A percentile compares a stretch with the other conserved stretches of the same genome.
Conservation (phyloP, 2,797 vertebrate genomes). For the Numenius phaeopus region DNA sequence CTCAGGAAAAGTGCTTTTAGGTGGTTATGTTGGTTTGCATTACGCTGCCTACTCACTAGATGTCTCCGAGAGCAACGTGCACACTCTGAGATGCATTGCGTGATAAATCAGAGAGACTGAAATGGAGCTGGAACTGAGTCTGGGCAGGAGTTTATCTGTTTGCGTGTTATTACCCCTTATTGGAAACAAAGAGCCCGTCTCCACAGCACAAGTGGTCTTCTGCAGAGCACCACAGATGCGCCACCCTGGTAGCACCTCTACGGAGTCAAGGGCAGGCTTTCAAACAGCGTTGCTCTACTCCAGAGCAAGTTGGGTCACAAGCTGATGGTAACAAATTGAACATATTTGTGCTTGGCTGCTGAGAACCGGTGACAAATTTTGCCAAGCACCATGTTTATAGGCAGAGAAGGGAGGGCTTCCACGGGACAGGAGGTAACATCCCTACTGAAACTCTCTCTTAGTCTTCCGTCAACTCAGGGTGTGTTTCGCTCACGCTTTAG, state of each 20-base stretch:
- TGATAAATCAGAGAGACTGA: not conserved
- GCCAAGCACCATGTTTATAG: not conserved
- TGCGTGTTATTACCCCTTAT: not conserved
- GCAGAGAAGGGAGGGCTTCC: not conserved
- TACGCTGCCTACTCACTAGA: constrained; percentile 27
- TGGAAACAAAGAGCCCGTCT: not conserved
- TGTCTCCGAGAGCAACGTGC: constrained; percentile 16
- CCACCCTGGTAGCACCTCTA: not conserved
- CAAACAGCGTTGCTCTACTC: no score
- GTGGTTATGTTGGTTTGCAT: not conserved
- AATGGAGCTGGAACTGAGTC: not conserved
- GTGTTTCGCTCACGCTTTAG: not conserved
- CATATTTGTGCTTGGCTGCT: not conserved
- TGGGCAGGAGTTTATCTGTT: not conserved
- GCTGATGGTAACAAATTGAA: not conserved
- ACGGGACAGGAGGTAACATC: not conserved
- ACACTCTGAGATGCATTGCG: rapidly evolving
- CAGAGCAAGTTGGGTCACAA: not conserved
- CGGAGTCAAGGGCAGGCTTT: not conserved
- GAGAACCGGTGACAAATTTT: not conserved
- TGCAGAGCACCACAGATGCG: not conserved
- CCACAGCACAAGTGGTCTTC: not conserved
- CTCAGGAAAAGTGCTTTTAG: not conserved
- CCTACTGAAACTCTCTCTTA: not conserved
- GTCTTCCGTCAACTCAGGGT: not conserved